phyloP scores from a whole-genome alignment of 2,113 vertebrate genomes.

The Myodes glareolus region DNA sequence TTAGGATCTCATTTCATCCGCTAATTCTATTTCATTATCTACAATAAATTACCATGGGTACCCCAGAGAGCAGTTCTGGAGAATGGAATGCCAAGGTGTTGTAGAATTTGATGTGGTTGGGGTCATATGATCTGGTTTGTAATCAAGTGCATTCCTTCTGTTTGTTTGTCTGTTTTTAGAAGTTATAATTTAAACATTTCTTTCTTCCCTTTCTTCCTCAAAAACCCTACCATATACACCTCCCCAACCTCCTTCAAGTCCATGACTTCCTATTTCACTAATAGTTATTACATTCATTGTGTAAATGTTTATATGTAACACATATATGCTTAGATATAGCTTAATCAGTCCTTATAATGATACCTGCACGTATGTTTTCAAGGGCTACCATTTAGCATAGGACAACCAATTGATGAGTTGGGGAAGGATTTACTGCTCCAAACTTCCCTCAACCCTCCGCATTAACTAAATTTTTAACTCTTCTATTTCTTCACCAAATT shows the following conservation, averaged over 20 bases:
- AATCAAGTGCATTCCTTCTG: background rate
- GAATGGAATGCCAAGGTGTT: background rate
- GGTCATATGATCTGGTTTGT: background rate
- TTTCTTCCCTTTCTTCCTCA: too few species aligned
- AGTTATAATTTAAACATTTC: background rate
- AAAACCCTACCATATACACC: background rate
- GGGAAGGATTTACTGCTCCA: background rate
- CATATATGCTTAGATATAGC: background rate
- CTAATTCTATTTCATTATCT: background rate
- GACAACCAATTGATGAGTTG: background rate
- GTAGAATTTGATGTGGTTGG: background rate
- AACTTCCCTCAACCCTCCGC: background rate
- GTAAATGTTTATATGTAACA: background rate
- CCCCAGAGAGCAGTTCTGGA: background rate
- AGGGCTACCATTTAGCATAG: background rate
- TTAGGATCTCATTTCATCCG: background rate
- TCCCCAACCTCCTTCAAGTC: background rate
- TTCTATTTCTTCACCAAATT: background rate
- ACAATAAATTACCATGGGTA: background rate
- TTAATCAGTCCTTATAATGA: background rate
- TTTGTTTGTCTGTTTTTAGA: background rate
- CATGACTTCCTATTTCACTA: background rate
- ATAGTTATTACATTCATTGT: background rate
- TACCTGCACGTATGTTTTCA: background rate
- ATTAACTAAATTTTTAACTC: background rate